Evolutionary conservation across 2,888 invertebrate genomes (phyloP), one percentile per base, ranked within the genome.

Genomic region (Trilocha varians): DNA sequence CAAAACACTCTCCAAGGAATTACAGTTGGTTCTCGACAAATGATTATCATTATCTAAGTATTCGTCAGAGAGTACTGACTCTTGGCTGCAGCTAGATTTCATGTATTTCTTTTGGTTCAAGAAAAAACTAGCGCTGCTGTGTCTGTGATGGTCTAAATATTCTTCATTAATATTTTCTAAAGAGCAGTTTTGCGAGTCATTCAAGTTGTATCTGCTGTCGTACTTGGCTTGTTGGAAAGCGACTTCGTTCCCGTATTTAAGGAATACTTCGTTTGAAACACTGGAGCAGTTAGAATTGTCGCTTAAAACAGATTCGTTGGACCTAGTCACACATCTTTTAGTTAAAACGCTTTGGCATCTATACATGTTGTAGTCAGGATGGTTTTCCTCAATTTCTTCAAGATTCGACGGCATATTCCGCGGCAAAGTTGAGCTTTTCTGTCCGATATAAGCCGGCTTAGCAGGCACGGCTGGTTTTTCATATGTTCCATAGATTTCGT

Each of bases 51-150:
- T 78, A 13, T 83, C 83, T 38, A 88, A 57, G 44, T 67, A 82
- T 50, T 93, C 93, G 49, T 92, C 92, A 0, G 93, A 93, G 5
- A 94, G 62, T 32, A 94, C 87, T 15, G 93, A 93, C 55, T 94
- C 94, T 59, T 93, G 93, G 47, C 93, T 93, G 47, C 88, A 87
- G 49, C 89, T 90, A 2, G 80, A 80, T 46, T 89, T 89, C 75
- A 88, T 86, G 47, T 87, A 87, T 44, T 87, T 88, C 50, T 89
- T 88, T 42, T 90, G 91, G 42, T 92, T 92, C 16, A 94, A 67
- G 55, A 94, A 94, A 77, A 95, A 95, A 57, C 94, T 94, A 4
- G 94, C 94, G 57, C 93, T 92, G 34, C 91, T 93, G 39, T 89
- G 89, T 25, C 90, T 76, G 38, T 90, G 88, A 1, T 87, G 87